Evolutionary conservation across 2,888 invertebrate species (phyloP), one percentile per base, ranked within the genome.

Genomic region (Disparrhopalites patrizii): DNA sequence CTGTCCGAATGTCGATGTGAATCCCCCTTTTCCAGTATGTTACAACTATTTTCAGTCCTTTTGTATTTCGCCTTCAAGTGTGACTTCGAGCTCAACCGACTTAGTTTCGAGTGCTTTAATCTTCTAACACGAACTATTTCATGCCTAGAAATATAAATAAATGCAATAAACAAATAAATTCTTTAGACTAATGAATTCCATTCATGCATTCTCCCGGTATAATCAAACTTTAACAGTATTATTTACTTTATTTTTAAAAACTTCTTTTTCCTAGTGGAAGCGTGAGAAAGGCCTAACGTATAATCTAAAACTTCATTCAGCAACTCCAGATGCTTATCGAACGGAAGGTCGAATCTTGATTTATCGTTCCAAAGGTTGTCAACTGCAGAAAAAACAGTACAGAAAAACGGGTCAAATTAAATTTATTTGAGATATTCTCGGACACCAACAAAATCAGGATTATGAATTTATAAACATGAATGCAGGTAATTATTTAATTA

Each of bases 271-370:
- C 85, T 79, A 15, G 84, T 82, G 25, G 81, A 76, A 20, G 83
- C 83, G 76, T 85, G 84, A 71, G 84, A 83, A 7, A 87, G 78
- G n/a, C 81, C 80, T 76, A 85, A 84, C 63, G 85, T 84, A 77
- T 85, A 84, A 70, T 85, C 85, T 70, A 86, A 79, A 36, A 86
- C 80, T 68, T 85, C 85, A 64, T 87, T 82, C 54, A 88, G 77
- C 71, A 83, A 81, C 40, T 79, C 77, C 33, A 85, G 78, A 68
- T 81, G 81, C 27, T 80, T 79, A 62, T 81, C 80, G 28, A 78
- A 75, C 3, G 79, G 76, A 68, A 79, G 72, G 2, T 75, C 74
- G 60, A 78, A 77, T 28, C 78, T 68, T 5, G 71, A 69, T 27
- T 78, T 77, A 52, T 76, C 76, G 15, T 77, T 76, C 67, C 80